Evolutionary conservation across 1,140 invertebrate species (phyloP), one percentile per base, ranked within the genome.

Genomic region (Pogonomyrmex californicus): DNA sequence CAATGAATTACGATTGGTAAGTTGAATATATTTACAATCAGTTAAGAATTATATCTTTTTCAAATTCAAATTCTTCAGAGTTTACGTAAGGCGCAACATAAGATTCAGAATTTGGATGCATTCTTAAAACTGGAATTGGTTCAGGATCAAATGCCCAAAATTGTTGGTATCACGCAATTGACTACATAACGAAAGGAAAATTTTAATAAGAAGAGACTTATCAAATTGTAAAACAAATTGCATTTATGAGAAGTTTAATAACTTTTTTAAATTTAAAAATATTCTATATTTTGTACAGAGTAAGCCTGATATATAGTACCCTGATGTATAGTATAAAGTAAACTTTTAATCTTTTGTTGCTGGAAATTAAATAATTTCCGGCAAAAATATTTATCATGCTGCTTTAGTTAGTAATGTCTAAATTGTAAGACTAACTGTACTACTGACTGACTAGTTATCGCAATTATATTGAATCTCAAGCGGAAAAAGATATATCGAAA

Each of bases 121-220:
- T 85, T 95, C 0, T 82, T 95, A 54, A 90, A 94, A 88, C 58
- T 95, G n/a, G 91, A 94, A 87, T 90, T 94, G 4, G 63, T 41
- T 17, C 76, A 75, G 23, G 70, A 85, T 58, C 78, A 91, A 62
- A 93, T 92, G 54, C 71, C 93, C 6, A 36, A 77, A 33, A 86
- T 95, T 9, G 71, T 92, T 14, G 91, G 91, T 83, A 93, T 92
- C 1, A 76, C 30, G 4, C 78, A 93, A 23, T 76, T 94, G n/a
- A 87, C 88, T 41, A 70, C 86, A 14, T 56, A 92, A 73, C 78
- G 94, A 63, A 94, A 91, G 77, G 49, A 86, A 23, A 47, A 9
- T 5, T 30, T 71, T 23, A 47, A 2, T 14, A 82, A 73, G 17
- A 82, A 73, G 17, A 82, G 3, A 17, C 7, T 30, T 14, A 23